Evolutionary conservation across 2,113 vertebrate species (phyloP), one percentile per base, ranked within the genome.

Genomic region (Hippolais icterina): DNA sequence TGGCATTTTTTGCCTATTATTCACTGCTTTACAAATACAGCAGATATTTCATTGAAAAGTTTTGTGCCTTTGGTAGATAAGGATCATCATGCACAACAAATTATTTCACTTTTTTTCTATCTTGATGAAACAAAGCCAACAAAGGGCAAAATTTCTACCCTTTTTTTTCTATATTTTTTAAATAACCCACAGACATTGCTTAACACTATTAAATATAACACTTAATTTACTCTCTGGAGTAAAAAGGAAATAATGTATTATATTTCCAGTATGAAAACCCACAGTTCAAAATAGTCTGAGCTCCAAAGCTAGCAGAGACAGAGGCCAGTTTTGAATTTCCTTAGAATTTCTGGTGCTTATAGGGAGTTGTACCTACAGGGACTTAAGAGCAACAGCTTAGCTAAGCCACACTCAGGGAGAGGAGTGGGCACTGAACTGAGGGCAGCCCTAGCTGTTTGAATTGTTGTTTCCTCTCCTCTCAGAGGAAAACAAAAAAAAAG

Each of bases 1-100:
- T 96, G 64, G 18, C n/a, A 71, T 56, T 87, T 82, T 82, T 80
- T 12, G 52, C 27, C n/a, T 90, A 70, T 74, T 85, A 65, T 94
- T 81, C 59, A 59, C 35, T 42, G n/a, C 57, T 86, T 80, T 59
- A 17, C 11, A 91, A 93, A 84, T 21, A 37, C 53, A 82, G 39
- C 7, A 63, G 44, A 92, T 31, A 31, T 70, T 94, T 89, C 83
- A 70, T 81, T 94, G 92, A 95, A 80, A 70, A 76, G 41, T 80
- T 91, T 57, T 56, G 18, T 84, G 41, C 18, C 31, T 68, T 64
- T 76, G 42, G 8, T 76, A 65, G 35, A 53, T 53, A 70, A 68
- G 7, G 15, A 68, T 68, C 17, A 13, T 33, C 50, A 19, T 21
- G 28, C 28, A 47, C 11, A 77, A 50, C 49, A 66, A 65, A 46